Evolutionary conservation across 2,797 vertebrate species (phyloP).

Genomic region (Microctenopoma lineatum): DNA sequence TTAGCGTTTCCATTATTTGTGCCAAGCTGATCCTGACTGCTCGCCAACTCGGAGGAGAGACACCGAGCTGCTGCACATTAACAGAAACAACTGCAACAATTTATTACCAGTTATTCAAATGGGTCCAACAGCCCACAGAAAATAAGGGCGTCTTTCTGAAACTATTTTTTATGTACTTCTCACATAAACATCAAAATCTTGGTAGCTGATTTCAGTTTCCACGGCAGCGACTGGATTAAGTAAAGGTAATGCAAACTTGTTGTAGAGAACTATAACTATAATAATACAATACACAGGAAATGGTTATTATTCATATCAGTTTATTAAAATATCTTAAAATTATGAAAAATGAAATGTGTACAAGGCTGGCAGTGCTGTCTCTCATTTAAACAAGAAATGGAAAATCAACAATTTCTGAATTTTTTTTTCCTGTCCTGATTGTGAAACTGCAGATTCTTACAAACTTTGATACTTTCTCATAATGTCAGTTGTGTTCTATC

Average conservation of each 20-base stretch:
- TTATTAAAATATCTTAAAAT: slow-evolving; percentile 68
- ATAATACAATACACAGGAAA: not conserved
- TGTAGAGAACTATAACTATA: too few species aligned
- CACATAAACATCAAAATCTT: too few species aligned
- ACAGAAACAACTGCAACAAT: slow-evolving; percentile 7
- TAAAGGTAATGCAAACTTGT: too few species aligned
- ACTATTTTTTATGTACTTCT: too few species aligned
- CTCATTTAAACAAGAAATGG: slow-evolving; percentile 25
- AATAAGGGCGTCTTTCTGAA: too few species aligned
- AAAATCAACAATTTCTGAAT: too few species aligned
- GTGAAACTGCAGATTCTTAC: too few species aligned
- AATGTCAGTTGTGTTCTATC: slow-evolving; percentile 11
- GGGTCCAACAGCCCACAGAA: too few species aligned
- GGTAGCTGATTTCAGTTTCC: too few species aligned
- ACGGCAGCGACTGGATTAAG: too few species aligned
- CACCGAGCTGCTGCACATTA: slow-evolving; percentile 31
- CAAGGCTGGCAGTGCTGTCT: slow-evolving; percentile 1
- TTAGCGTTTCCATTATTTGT: slow-evolving; percentile 63
- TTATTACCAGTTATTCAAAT: slow-evolving; percentile 1
- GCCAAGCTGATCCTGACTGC: slow-evolving; percentile 43
- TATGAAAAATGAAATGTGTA: slow-evolving; percentile 41
- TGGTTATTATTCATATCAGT: slow-evolving; percentile 10
- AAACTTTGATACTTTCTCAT: not conserved
- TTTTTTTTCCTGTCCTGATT: too few species aligned
- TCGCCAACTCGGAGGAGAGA: slow-evolving; percentile 21